phyloP scores from a whole-genome alignment of 2,888 invertebrate species.

The Smittia aterrima region DNA sequence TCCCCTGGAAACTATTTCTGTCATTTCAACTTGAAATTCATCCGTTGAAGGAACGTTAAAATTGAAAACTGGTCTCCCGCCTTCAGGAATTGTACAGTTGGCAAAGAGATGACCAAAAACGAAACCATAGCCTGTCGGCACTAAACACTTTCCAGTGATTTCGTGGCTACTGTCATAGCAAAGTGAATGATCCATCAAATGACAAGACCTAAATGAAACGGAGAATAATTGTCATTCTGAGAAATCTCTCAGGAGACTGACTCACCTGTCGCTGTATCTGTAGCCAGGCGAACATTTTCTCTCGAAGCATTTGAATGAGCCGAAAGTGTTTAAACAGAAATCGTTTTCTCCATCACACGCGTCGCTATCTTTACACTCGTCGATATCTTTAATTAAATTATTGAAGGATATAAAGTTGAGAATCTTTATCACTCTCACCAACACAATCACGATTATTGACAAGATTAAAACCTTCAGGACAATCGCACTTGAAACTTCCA shows the following conservation, averaged over 20 bases:
- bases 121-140: background rate
- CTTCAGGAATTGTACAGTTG: background rate
- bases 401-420: background rate
- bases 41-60: background rate
- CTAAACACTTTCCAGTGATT: background rate
- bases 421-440: background rate
- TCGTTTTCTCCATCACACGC: background rate
- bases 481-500: background rate
- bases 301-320: background rate
- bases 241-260: too few species aligned
- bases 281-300: too few species aligned
- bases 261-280: too few species aligned
- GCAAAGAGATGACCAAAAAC: background rate
- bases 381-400: background rate
- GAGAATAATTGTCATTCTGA: too few species aligned
- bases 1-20: background rate
- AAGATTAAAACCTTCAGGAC: background rate
- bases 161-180: background rate
- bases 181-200: background rate
- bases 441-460: background rate
- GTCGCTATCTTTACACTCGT: background rate
- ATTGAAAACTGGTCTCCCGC: background rate
- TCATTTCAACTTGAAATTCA: background rate
- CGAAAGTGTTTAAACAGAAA: background rate
- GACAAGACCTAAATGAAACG: too few species aligned